A percentile compares a stretch with the other conserved stretches of the same genome.
Conservation (phyloP, 2,888 invertebrate genomes). For the Cordilura impudica region DNA sequence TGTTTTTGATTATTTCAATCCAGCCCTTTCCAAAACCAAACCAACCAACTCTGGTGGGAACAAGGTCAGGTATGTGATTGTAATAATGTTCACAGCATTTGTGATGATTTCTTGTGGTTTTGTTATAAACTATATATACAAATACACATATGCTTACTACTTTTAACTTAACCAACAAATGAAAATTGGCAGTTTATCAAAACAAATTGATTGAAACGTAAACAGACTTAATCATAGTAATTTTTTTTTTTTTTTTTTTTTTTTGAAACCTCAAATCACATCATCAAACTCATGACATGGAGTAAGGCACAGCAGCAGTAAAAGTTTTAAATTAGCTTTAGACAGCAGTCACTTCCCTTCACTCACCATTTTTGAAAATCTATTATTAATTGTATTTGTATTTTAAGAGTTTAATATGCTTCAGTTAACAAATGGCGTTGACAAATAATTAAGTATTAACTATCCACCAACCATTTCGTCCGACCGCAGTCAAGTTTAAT, state of each 20-base stretch:
- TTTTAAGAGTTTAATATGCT: background rate
- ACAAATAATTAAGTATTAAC: conserved; percentile 32
- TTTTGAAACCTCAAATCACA: background rate
- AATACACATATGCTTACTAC: background rate
- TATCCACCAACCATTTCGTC: background rate
- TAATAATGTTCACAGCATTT: conserved; percentile 13
- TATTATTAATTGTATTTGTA: no score
- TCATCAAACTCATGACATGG: background rate
- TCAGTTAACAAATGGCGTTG: conserved; percentile 50
- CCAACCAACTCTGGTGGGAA: background rate
- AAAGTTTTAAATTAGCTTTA: background rate
- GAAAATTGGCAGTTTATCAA: conserved; percentile 28
- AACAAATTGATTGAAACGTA: conserved; percentile 28
- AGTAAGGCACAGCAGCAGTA: no score
- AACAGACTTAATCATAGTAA: conserved; percentile 17
- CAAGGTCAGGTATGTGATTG: conserved; percentile 6
- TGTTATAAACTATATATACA: no score
- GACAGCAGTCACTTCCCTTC: no score
- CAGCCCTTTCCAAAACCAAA: background rate
- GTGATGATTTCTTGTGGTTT: conserved; percentile 37
- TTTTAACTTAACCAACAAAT: conserved; percentile 9
- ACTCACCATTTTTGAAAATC: no score
- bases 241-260: background rate
- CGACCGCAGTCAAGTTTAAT: background rate
- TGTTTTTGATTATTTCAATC: background rate